Base-by-base conservation (phyloP, 2,113 vertebrate species). In the Tachuris rubrigastra region DNA sequence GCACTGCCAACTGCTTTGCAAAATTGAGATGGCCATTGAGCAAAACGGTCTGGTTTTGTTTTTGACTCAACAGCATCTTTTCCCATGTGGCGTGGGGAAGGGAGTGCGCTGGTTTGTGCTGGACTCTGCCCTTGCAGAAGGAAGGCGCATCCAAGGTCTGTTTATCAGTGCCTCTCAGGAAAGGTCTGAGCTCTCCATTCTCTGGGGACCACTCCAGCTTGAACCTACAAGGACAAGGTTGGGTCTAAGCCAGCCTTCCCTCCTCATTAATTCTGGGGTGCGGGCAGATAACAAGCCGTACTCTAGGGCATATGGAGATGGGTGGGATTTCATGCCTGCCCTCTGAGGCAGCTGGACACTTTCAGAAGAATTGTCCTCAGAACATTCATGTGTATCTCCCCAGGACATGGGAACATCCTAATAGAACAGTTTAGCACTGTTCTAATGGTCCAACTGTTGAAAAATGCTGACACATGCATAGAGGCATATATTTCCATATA, bases 81-180 rank as follows among this genome's bases (percentile, higher is more conserved):
- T 37, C 31, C 42, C 17, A 0, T 4, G 42, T 1, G 2, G 19
- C 0, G 1, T 6, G 31, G 28, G 33, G 25, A 66, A 41, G 23
- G 55, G 24, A 14, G 28, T 28, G 7, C 20, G 6, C n/a, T 44
- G 49, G 3, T 35, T 69, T 77, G 28, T 44, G 33, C 27, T 16
- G 31, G 12, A 25, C 5, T 63, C 5, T 2, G 19, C 12, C 24
- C 39, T 18, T 59, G 15, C 1, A 10, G 52, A 46, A 39, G 22
- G 56, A 19, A 71, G 10, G 3, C 11, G 8, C 0, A 0, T n/a
- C 25, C 31, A 31, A 39, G 18, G 1, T 72, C 17, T 77, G n/a
- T 28, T 74, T 59, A 31, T 13, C 33, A 62, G 30, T 10, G 7
- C 7, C 22, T 62, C 8, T 4, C 7, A n/a, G 39, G 66, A 33